A percentile compares a stretch with the other conserved stretches of the same genome.
Conservation (phyloP, 2,888 invertebrate species). For the Brenthis daphne region DNA sequence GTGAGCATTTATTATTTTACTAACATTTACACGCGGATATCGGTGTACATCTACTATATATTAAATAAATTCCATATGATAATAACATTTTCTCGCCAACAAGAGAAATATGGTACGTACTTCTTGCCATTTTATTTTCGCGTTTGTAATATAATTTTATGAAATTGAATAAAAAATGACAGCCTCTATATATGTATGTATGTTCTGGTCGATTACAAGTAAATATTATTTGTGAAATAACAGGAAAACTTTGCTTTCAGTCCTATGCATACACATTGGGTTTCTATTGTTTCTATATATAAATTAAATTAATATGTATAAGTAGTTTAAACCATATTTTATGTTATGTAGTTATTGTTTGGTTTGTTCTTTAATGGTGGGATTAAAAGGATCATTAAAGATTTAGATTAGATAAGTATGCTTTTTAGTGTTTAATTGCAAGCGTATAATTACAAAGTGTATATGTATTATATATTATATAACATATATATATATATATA, state of each 20-base stretch:
- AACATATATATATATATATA: too few relatives aligned
- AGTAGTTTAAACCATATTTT: not conserved
- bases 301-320: not conserved
- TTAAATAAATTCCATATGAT: too few relatives aligned
- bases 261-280: not conserved
- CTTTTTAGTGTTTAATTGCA: not conserved
- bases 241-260: conserved; percentile 8
- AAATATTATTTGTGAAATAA: not conserved
- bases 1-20: conserved; percentile 63
- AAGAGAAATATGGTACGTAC: too few relatives aligned
- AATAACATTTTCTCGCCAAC: too few relatives aligned
- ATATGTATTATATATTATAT: too few relatives aligned
- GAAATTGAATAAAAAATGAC: not conserved
- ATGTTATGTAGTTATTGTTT: not conserved
- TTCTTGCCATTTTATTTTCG: too few relatives aligned
- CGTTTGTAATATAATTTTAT: too few relatives aligned
- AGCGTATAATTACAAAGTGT: not conserved
- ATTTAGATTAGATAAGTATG: not conserved
- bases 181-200: not conserved
- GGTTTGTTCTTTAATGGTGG: not conserved
- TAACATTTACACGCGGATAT: not conserved
- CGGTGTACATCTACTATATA: too few relatives aligned
- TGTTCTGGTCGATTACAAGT: not conserved
- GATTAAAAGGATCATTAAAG: not conserved
- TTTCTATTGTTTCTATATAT: not conserved